Base-by-base conservation (phyloP, 2,113 vertebrate species). In the Erpornis zantholeuca region DNA sequence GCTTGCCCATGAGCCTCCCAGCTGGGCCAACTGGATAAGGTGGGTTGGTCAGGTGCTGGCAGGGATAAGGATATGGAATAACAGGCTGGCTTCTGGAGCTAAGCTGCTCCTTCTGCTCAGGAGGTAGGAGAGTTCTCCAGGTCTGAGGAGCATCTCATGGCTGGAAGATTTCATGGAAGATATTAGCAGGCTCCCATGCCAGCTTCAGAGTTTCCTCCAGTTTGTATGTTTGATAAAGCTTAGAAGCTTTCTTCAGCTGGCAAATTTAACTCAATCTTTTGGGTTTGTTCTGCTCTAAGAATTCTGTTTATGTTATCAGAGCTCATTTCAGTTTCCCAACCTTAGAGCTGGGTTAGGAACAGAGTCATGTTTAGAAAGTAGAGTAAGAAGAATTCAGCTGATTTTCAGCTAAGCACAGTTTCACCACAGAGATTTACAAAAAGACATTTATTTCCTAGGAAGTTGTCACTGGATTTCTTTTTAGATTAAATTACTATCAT, bases 321-420 rank as follows among this genome's bases (percentile, higher is more conserved):
- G 80, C 76, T 87, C 64, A 88, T 80, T 94, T 85, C 76, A 29
- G 64, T 81, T 95, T 87, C 63, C 64, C 38, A 56, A 20, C 92
- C 79, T 90, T 83, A 78, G 60, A 47, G 56, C 61, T 84, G 68
- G 35, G 52, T 78, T 83, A 86, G 82, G 72, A 94, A 40, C 80
- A 64, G 63, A 61, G 38, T 56, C 64, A 45, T 14, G 12, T 90
- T 92, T 81, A 88, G 72, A 90, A 93, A 79, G 24, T 10, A 63
- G 50, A 75, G 45, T 66, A 78, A 88, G 84, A 79, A 87, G 82
- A 93, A 90, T 78, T 86, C 82, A 35, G 36, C 31, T 90, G 42
- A 84, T 83, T 90, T 92, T 93, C 80, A 90, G 36, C 83, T 92
- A 93, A 93, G 76, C 45, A 71, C 60, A 75, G 88, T 97, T 85